phyloP scores from a whole-genome alignment of 1,140 invertebrate species.

The Popillia japonica region DNA sequence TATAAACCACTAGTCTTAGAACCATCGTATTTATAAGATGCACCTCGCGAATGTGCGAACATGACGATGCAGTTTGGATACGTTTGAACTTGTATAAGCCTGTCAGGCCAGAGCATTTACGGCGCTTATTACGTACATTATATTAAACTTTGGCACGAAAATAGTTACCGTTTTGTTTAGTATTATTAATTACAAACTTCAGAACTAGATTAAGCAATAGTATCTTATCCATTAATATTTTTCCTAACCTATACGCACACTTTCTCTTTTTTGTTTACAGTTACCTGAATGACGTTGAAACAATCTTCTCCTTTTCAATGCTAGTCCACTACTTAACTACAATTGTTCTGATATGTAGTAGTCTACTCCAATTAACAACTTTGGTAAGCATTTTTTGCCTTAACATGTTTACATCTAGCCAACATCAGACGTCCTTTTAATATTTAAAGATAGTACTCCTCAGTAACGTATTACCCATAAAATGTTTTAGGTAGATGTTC shows the following conservation, averaged over 20 bases:
- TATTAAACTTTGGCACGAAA: too few species aligned
- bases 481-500: constrained; percentile 29
- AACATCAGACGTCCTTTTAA: too few species aligned
- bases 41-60: too few species aligned
- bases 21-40: too few species aligned
- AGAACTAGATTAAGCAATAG: constrained; percentile 43
- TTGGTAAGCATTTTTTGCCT: background rate
- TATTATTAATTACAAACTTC: constrained; percentile 51
- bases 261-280: constrained; percentile 47
- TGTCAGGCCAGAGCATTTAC: too few species aligned
- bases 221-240: too few species aligned
- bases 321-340: constrained; percentile 9
- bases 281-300: constrained; percentile 32
- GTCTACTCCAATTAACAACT: background rate
- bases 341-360: background rate
- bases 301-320: constrained; percentile 13
- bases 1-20: too few species aligned
- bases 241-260: too few species aligned
- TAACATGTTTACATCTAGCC: background rate
- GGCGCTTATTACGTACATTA: too few species aligned
- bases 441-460: background rate
- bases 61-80: too few species aligned
- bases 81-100: too few species aligned
- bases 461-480: background rate
- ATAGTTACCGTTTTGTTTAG: too few species aligned